Evolutionary conservation across 2,888 invertebrate genomes (phyloP), one percentile per base, ranked within the genome.

Genomic region (Hemithea aestivaria): DNA sequence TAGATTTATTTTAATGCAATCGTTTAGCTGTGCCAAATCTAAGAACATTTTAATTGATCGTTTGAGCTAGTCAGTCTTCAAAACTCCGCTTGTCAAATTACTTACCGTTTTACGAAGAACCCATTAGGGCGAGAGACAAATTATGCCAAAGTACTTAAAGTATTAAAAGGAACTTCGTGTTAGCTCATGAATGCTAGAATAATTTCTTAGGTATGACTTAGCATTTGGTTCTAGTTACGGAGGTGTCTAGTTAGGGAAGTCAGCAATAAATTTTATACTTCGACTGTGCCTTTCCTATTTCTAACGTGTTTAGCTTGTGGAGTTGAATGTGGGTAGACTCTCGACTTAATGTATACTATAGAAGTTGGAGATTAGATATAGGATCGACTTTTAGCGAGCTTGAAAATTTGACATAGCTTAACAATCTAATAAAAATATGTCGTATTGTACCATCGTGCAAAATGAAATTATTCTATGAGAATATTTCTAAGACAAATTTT

Each of bases 241-340:
- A 62, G 46, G 59, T 66, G 69, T 58, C 65, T 84, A 85, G 80
- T 80, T 84, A 87, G 79, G 75, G 72, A 75, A 74, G 74, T 79
- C 84, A 85, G 87, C 87, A 87, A 87, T 87, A 87, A 84, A 78
- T 85, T 85, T 83, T 78, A 85, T 84, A 85, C 84, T 85, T 87
- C 85, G 62, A 87, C 85, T 85, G 87, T 87, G 87, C 87, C 87
- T 87, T 87, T 84, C 81, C 85, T 85, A 84, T 85, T 81, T 87
- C 87, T 85, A 84, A 85, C 66, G 71, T 79, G 76, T 78, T n/a
- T 83, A 84, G 80, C 80, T 77, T 77, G 78, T 77, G 80, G 67
- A 73, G 67, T 74, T 70, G 58, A 70, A 72, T 69, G 73, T 77
- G 66, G 55, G 68, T 80, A 76, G 76, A 71, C 63, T 77, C 70